Evolutionary conservation across 2,797 vertebrate genomes (phyloP).

Genomic region (Ciconia nigra): DNA sequence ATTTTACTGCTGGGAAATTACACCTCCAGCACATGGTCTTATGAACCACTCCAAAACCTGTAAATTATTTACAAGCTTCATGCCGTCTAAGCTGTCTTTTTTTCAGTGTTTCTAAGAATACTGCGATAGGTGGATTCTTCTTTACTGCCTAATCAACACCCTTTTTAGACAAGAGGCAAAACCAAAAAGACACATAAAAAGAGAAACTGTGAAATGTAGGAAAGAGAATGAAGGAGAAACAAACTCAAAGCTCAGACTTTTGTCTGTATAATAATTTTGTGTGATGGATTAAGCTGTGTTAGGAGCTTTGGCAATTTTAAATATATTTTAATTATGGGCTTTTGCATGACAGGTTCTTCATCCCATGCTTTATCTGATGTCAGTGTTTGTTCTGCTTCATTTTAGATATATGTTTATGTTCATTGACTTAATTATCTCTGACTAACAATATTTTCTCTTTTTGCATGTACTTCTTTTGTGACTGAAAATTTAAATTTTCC

Average conservation of each 20-base stretch:
- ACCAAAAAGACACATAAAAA: background rate
- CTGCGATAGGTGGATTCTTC: background rate
- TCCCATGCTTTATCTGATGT: background rate
- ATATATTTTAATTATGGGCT: background rate
- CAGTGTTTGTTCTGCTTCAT: background rate
- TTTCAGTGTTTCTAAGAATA: background rate
- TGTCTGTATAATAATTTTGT: background rate
- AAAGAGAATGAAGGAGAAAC: background rate
- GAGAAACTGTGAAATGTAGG: background rate
- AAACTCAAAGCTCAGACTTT: background rate
- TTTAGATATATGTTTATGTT: background rate
- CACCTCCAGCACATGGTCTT: background rate
- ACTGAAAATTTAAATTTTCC: background rate
- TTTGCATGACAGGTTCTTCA: background rate
- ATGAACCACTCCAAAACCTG: background rate
- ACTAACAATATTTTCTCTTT: background rate
- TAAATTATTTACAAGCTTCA: conserved; percentile 38
- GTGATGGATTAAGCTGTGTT: background rate
- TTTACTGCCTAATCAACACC: background rate
- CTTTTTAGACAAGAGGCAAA: background rate
- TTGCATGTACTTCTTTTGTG: background rate
- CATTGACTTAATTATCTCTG: background rate
- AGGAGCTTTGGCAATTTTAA: background rate
- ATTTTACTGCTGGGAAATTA: conserved; percentile 18
- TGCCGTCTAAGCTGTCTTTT: background rate